Percentiles rank a stretch among this genome's conserved stretches.
These are phyloP conservation scores for Zaprionus kolodkinae DNA, from an alignment of 1,140 invertebrate species.

Conservation along the genomic window DNA sequence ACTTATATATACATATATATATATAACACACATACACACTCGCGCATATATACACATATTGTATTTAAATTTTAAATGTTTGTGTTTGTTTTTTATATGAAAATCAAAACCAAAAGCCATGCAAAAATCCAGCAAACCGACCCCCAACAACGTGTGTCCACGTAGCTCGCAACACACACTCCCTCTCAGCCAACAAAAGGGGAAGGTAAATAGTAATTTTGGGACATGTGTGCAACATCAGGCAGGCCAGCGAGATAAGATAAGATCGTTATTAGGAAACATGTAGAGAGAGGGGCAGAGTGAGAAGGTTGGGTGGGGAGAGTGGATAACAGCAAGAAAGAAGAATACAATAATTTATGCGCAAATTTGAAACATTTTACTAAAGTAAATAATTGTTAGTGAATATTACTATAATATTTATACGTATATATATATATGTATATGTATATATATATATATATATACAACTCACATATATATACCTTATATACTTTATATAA, in stretches of 20 bases:
- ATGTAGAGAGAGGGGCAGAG: constrained; percentile 1
- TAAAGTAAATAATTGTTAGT: constrained; percentile 83
- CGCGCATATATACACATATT: constrained; percentile 37
- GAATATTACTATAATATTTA: constrained; percentile 74
- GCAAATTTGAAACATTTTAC: constrained; percentile 81
- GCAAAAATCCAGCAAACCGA: constrained; percentile 43
- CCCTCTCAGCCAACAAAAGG: constrained; percentile 16
- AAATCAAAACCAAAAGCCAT: constrained; percentile 18
- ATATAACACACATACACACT: constrained; percentile 17
- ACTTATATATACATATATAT: constrained; percentile 41
- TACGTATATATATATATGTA: constrained; percentile 36
- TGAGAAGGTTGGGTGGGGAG: background rate
- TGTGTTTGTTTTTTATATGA: constrained; percentile 63
- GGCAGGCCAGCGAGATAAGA: background rate
- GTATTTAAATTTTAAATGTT: constrained; percentile 53
- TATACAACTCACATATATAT: constrained; percentile 35
- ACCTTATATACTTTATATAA: constrained; percentile 66
- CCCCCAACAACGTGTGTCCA: constrained; percentile 11
- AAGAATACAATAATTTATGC: constrained; percentile 79
- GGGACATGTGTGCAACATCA: constrained; percentile 40
- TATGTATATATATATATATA: constrained; percentile 46
- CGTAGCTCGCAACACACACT: constrained; percentile 23
- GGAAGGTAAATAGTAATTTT: constrained; percentile 22
- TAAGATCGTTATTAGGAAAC: background rate
- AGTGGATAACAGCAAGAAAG: constrained; percentile 34